phyloP scores from a whole-genome alignment of 2,797 vertebrate genomes.

The Xyrichtys novacula region DNA sequence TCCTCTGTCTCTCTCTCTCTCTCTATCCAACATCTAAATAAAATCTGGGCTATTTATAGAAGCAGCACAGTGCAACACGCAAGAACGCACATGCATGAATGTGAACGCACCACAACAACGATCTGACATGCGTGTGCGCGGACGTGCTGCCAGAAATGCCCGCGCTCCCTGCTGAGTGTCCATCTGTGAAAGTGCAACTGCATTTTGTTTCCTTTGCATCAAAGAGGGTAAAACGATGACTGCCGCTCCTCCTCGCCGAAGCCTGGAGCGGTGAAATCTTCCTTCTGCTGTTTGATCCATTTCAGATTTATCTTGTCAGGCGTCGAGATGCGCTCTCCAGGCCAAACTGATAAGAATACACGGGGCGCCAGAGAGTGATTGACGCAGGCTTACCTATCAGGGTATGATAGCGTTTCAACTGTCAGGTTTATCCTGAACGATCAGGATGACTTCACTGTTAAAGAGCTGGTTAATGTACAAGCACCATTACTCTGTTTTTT shows the following conservation, averaged over 20 bases:
- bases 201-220: constrained; percentile 35
- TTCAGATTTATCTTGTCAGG: constrained; percentile 65
- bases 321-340: constrained; percentile 45
- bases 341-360: constrained; percentile 57
- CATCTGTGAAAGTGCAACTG: constrained; percentile 65
- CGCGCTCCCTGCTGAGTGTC: constrained; percentile 47
- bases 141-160: not conserved
- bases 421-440: constrained; percentile 5
- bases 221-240: not conserved
- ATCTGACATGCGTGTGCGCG: not conserved
- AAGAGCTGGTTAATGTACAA: constrained; percentile 23
- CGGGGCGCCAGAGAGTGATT: constrained; percentile 30
- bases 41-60: constrained; percentile 85
- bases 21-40: constrained; percentile 82
- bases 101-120: constrained; percentile 39
- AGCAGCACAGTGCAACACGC: constrained; percentile 55
- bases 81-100: constrained; percentile 47
- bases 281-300: constrained; percentile 35
- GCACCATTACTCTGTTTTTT: too few relatives aligned
- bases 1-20: constrained; percentile 32
- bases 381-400: constrained; percentile 38
- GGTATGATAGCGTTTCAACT: constrained; percentile 25
- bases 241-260: not conserved
- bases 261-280: constrained; percentile 36
- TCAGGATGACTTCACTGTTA: constrained; percentile 16